phyloP scores from a whole-genome alignment of 2,797 vertebrate species.

The Ctenosaura bakeri region DNA sequence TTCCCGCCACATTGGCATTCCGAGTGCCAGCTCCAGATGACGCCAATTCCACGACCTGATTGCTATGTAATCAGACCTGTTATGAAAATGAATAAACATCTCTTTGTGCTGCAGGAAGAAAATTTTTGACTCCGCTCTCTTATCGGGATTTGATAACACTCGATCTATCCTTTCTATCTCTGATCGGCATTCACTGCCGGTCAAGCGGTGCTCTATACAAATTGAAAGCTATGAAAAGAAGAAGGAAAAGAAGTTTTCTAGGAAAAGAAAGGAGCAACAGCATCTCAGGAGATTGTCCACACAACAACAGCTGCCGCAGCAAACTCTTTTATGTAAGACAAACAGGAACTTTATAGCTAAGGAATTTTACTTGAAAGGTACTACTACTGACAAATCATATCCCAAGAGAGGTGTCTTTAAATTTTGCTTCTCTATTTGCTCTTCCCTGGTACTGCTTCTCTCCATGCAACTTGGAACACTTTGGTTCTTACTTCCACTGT shows the following conservation, averaged over 20 bases:
- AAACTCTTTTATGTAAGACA: not conserved
- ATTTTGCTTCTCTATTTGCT: not conserved
- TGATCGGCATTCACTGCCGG: not conserved
- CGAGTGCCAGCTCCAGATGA: not conserved
- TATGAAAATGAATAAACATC: constrained; percentile 15
- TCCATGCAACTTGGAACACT: not conserved
- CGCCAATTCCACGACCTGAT: not conserved
- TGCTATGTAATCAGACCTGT: constrained; percentile 28
- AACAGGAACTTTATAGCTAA: not conserved
- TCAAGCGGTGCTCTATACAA: not conserved
- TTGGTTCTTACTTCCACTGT: too few species aligned
- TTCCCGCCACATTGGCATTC: not conserved
- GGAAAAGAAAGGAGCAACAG: too few species aligned
- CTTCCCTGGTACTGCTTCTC: not conserved
- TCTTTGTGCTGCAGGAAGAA: not conserved
- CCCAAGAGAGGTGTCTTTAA: not conserved
- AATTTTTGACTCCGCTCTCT: constrained; percentile 26
- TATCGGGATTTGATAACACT: not conserved
- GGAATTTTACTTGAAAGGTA: not conserved
- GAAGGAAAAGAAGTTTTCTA: not conserved
- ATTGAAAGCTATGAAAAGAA: too few species aligned
- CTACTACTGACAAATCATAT: not conserved
- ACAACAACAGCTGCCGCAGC: too few species aligned
- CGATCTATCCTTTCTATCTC: not conserved
- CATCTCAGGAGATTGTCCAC: not conserved